Evolutionary conservation across 2,888 invertebrate species (phyloP).

Genomic region (Rotaria magnacalcarata): DNA sequence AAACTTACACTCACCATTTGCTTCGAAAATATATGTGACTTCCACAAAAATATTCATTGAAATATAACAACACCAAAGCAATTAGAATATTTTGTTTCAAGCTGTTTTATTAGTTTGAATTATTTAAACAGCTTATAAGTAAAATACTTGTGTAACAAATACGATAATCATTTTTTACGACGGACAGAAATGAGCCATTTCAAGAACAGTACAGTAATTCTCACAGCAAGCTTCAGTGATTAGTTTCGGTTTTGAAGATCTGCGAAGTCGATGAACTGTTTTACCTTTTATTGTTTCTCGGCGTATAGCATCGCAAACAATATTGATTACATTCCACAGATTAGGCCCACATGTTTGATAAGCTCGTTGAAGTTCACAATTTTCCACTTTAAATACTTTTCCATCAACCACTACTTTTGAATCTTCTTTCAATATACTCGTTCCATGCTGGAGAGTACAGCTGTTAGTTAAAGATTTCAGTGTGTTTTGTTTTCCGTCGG

Average conservation of each 20-base stretch:
- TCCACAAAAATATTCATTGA: no score
- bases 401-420: neutral
- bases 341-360: neutral
- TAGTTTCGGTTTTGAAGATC: neutral
- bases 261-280: neutral
- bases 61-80: no score
- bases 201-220: no score
- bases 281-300: neutral
- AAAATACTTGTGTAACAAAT: no score
- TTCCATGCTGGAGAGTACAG: neutral
- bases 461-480: neutral
- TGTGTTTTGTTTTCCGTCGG: neutral
- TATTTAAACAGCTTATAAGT: no score
- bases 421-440: neutral
- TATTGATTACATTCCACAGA: neutral
- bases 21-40: no score
- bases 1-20: no score
- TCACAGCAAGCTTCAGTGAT: neutral
- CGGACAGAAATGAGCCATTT: no score
- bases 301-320: neutral
- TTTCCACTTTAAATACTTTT: neutral
- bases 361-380: neutral
- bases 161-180: no score
- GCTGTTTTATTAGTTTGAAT: no score
- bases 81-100: no score